Evolutionary conservation across 2,113 vertebrate genomes (phyloP), one percentile per base, ranked within the genome.

Genomic region (Trematomus loennbergii): DNA sequence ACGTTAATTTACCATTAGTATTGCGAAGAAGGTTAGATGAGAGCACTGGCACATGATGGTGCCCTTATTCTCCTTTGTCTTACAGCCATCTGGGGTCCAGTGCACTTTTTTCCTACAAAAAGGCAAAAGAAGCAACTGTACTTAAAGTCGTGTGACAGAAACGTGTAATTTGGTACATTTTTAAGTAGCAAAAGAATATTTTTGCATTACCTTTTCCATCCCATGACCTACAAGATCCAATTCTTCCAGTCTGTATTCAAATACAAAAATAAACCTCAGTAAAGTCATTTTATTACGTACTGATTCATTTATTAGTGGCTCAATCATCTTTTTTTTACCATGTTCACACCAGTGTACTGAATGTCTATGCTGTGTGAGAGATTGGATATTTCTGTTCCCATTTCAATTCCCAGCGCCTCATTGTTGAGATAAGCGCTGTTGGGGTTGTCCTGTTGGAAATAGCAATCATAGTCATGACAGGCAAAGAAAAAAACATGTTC

Each of bases 1-100:
- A 20, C 4, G 15, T 11, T 2, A 16, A 59, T 66, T 88, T 60
- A 93, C 92, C 92, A 91, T 45, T 15, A 93, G 63, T 8, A 93
- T 25, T 13, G 91, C 91, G 79, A 93, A 94, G 72, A 93, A 94
- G 3, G 92, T 91, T 9, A 92, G 68, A 78, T 93, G 91, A 10
- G 72, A 78, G 52, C 93, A 93, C 0, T 33, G 58, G 59, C 90
- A 91, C 0, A 29, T 79, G 49, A 93, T 20, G 49, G 9, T 86
- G 46, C 7, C 5, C 1, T 61, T 59, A 12, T 1, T 15, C 43
- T 71, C 17, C 0, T 5, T 4, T 16, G 83, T 92, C 12, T 53
- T 0, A 74, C 91, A 93, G 62, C 89, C 93, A 9, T 85, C 78
- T 46, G 50, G 66, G 36, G 52, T 78, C 91, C 92, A 94, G 10